A percentile compares a stretch with the other conserved stretches of the same genome.
Evolutionary conservation across 2,113 vertebrate genomes (phyloP).

Genomic region (Oryzias celebensis): DNA sequence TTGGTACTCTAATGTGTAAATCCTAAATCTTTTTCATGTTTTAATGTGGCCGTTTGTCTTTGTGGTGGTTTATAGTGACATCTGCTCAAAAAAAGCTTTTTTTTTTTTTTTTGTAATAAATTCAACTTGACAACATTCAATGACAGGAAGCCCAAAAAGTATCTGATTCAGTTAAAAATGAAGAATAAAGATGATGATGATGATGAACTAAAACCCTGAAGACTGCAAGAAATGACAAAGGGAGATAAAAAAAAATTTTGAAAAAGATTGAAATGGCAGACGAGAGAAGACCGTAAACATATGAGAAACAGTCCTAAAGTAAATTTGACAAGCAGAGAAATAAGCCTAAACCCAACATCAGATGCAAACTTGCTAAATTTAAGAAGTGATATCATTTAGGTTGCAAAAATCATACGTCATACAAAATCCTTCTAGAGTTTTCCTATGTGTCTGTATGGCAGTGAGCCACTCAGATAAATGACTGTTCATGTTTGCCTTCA

Average conservation of each 20-base stretch:
- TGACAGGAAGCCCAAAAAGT: conserved; percentile 31
- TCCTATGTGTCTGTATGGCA: conserved; percentile 26
- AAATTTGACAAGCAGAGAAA: neutral
- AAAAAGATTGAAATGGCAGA: neutral
- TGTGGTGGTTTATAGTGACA: conserved; percentile 24
- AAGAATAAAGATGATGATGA: too few species aligned
- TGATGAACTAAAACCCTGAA: too few species aligned
- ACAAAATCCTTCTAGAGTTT: conserved; percentile 37
- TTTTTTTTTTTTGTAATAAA: conserved; percentile 22
- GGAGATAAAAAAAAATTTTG: too few species aligned
- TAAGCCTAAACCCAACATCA: conserved; percentile 17
- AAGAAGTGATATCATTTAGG: conserved; percentile 34
- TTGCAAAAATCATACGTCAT: conserved; percentile 31
- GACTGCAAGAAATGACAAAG: too few species aligned
- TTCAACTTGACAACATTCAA: conserved; percentile 44
- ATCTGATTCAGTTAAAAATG: conserved; percentile 21
- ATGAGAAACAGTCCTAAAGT: neutral
- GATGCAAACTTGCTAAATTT: conserved; percentile 4
- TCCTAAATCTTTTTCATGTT: neutral
- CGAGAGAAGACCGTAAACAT: neutral
- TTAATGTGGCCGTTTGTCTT: conserved; percentile 14
- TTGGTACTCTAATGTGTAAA: too few species aligned
- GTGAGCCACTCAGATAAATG: conserved; percentile 39
- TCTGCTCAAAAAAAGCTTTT: conserved; percentile 40
- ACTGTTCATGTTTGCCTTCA: conserved; percentile 29